Percentiles rank a stretch among this genome's conserved stretches.
These are phyloP conservation scores for Eretmochelys imbricata DNA, from an alignment of 2,113 vertebrate species.

Conservation along the genomic window DNA sequence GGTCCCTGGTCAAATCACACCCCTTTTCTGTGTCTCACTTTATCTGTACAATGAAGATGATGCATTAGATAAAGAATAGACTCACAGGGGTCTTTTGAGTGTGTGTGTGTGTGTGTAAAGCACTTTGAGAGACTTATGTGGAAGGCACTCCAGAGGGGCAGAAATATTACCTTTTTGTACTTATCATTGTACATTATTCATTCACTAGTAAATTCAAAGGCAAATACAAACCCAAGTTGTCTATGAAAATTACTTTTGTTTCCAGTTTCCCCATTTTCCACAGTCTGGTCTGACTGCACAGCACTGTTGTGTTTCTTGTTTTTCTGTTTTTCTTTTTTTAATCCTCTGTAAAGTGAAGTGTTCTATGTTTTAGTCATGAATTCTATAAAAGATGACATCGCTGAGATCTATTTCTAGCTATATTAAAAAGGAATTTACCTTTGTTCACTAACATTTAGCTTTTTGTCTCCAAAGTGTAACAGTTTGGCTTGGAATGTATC, in stretches of 20 bases:
- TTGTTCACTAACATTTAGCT: not conserved
- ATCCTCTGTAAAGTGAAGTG: not conserved
- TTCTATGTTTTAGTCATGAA: not conserved
- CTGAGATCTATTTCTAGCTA: not conserved
- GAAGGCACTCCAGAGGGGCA: too few species aligned
- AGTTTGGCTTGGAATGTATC: too few species aligned
- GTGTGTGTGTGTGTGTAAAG: too few species aligned
- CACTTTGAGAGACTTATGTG: too few species aligned
- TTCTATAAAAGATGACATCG: not conserved
- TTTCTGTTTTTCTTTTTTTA: not conserved
- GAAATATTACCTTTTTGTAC: too few species aligned
- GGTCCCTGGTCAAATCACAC: too few species aligned
- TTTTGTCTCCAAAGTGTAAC: too few species aligned
- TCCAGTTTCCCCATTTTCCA: rapidly evolving
- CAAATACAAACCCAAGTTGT: not conserved
- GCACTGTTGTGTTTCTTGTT: not conserved
- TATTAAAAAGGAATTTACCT: not conserved
- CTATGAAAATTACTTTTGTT: not conserved
- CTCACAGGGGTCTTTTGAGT: too few species aligned
- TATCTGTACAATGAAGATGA: too few species aligned
- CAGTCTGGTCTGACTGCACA: not conserved
- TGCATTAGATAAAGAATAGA: too few species aligned
- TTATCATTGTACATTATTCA: not conserved
- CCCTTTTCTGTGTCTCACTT: too few species aligned
- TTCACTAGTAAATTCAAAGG: not conserved